Conservation (phyloP, 1,140 invertebrate species). For the Drosophila simulans region DNA sequence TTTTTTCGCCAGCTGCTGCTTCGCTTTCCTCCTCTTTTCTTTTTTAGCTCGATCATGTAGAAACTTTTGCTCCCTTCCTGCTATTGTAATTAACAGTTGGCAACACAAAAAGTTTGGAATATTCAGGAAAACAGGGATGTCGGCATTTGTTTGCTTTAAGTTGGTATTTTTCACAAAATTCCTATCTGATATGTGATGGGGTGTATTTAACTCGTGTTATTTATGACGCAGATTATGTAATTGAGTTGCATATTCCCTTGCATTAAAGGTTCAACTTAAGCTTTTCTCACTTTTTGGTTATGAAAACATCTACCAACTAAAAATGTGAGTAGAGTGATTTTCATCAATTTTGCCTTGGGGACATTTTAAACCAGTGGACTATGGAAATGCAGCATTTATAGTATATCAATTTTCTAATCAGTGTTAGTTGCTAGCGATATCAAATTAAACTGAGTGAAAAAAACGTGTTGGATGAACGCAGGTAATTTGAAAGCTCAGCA, state of each 20-base stretch:
- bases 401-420: constrained; percentile 10
- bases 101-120: constrained; percentile 2
- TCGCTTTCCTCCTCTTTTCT: constrained; percentile 8
- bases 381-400: too few species aligned
- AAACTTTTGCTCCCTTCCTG: constrained; percentile 18
- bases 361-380: not conserved
- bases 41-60: constrained; percentile 10
- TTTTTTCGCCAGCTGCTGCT: constrained; percentile 27
- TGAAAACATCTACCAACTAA: too few species aligned
- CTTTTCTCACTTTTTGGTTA: too few species aligned
- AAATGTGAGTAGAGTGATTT: too few species aligned
- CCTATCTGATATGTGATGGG: constrained; percentile 21
- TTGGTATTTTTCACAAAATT: constrained; percentile 24
- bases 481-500: constrained; percentile 34
- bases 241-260: not conserved
- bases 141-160: constrained; percentile 20
- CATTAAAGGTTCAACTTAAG: not conserved
- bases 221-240: not conserved
- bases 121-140: constrained; percentile 6
- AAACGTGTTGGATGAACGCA: constrained; percentile 19
- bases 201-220: not conserved
- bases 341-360: not conserved
- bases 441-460: constrained; percentile 30
- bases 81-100: constrained; percentile 56
- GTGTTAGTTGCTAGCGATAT: constrained; percentile 11